Base-by-base conservation (phyloP, 2,113 vertebrate genomes). In the Oreotrochilus melanogaster region DNA sequence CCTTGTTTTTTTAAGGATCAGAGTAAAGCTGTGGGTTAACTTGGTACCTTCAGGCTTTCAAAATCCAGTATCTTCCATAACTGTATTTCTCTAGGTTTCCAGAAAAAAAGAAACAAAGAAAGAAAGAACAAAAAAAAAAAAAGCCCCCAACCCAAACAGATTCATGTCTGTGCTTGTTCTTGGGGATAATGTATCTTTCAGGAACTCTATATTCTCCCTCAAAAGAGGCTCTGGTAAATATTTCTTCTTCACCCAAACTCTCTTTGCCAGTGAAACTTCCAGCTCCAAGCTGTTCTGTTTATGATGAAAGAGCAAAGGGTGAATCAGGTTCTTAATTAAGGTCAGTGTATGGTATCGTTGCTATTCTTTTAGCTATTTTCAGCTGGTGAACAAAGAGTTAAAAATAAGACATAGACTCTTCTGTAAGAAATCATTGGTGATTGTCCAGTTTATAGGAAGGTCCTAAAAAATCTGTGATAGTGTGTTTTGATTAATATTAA, bases 311-410 rank as follows among this genome's bases (percentile, higher is more conserved):
- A 64, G 76, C 45, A 58, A 87, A 81, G 71, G 27, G 28, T 94
- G 85, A 94, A 94, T 96, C 93, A 94, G 58, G 2, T 1, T 42
- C 65, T 89, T 78, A 93, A 78, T 92, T 91, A 88, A 88, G 86
- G 79, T 88, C 78, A 57, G 47, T 2, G 6, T 83, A 51, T 73
- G 74, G 76, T 82, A 73, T 39, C 48, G 87, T 54, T 72, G 84
- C 51, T 93, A 65, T 93, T 91, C 57, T 89, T 91, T 57, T 37
- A 89, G 35, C 70, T 92, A 81, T 94, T 94, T 61, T 76, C 2
- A 1, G 71, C n/a, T 88, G 61, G 76, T 92, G 83, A 91, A 89
- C 45, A 74, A 93, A 85, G 67, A 89, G 78, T 91, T 84, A 80
- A 91, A 88, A 87, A 80, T 91, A 94, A 81, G 89, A 74, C 11